These are phyloP conservation scores for Heliconius melpomene DNA, from an alignment of 1,140 invertebrate genomes.

Conservation along the genomic window DNA sequence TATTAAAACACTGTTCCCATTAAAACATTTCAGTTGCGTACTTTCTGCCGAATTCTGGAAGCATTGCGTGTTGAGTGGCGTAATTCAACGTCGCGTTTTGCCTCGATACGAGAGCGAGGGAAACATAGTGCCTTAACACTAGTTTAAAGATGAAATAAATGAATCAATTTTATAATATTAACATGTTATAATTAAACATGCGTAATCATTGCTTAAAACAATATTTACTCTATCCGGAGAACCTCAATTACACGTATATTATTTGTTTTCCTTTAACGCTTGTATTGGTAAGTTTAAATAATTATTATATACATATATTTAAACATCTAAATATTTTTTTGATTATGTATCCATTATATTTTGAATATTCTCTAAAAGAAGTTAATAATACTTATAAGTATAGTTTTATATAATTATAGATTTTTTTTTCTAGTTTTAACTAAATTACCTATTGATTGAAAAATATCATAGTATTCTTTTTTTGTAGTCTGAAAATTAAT, in stretches of 20 bases:
- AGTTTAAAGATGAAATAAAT: neutral
- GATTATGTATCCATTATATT: neutral
- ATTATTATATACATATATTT: neutral
- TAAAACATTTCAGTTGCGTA: too few species aligned
- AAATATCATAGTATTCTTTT: too few species aligned
- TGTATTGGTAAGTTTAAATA: neutral
- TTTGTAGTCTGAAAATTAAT: too few species aligned
- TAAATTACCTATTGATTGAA: too few species aligned
- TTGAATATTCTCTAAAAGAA: neutral
- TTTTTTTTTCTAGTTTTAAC: too few species aligned
- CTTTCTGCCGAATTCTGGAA: too few species aligned
- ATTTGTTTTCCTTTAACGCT: neutral
- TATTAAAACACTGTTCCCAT: too few species aligned
- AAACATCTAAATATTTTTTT: neutral
- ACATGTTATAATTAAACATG: neutral
- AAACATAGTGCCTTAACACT: neutral
- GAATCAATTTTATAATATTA: neutral
- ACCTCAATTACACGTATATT: conserved; percentile 3
- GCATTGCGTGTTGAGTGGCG: too few species aligned
- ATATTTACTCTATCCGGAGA: neutral
- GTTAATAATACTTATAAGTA: neutral
- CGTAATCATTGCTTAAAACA: neutral
- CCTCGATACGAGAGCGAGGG: neutral
- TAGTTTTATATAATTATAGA: neutral
- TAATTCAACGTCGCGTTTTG: too few species aligned